Evolutionary conservation across 2,113 vertebrate genomes (phyloP), one percentile per base, ranked within the genome.

Genomic region (Alligator mississippiensis): DNA sequence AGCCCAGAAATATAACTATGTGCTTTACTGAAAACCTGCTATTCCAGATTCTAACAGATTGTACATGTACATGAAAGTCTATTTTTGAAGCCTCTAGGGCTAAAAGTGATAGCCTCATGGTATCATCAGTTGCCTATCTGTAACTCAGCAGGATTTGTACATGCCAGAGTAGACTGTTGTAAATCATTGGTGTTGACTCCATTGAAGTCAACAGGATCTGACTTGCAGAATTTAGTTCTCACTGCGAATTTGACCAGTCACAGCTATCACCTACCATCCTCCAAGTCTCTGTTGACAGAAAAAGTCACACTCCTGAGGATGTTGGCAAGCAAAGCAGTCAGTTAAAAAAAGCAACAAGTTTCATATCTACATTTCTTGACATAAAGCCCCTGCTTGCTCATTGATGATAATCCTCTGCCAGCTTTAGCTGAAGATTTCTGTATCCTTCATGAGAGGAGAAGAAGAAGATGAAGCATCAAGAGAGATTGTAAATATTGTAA

Each of bases 301-400:
- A 61, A 81, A 81, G 74, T 92, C 54, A 16, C 1, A 1, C 30
- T 30, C 75, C 1, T 10, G 27, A 38, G 87, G 54, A 54, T 19
- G 11, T 87, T 94, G 95, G 84, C 89, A 78, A 61, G 90, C 90
- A 70, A 76, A 72, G 90, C 77, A 84, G 85, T 86, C 79, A 25
- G 64, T 58, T 80, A 54, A 11, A 88, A 34, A 47, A 34, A 47
- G 27, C 93, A 90, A 38, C 85, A 75, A 38, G 60, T 78, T 92
- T 81, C 92, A 83, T 83, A 25, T 87, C 25, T 4, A 17, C 2
- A 7, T 82, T 18, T 25, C 76, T 88, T 77, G 74, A 91, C 90
- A 85, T 14, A 87, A 92, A 88, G 77, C 57, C 63, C 24, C 57
- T 81, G 92, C 84, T 83, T 55, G 87, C 87, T 64, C 91, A 38